Conservation (phyloP, 2,797 vertebrate genomes). For the Gadopsis marmoratus region DNA sequence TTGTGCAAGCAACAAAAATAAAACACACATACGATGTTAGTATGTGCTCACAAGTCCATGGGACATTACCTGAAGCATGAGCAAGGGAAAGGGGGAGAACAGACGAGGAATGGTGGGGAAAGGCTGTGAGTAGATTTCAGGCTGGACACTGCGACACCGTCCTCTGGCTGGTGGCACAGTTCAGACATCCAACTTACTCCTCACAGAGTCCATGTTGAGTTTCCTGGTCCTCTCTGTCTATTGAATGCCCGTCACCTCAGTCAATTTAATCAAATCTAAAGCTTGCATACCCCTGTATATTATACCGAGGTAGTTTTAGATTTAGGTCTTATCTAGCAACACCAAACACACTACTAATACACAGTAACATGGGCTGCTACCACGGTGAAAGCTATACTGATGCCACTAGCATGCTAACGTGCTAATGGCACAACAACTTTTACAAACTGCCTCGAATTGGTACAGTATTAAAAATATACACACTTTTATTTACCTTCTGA, state of each 20-base stretch:
- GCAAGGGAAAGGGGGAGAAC: slow-evolving; percentile 37
- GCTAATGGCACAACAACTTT: not conserved
- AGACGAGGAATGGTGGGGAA: slow-evolving; percentile 17
- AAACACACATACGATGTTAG: not conserved
- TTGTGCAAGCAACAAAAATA: slow-evolving; percentile 10
- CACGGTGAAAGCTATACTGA: not conserved
- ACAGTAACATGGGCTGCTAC: not conserved
- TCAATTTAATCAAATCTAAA: slow-evolving; percentile 1
- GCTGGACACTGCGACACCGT: not conserved
- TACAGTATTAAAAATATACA: not conserved
- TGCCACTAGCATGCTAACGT: too few relatives aligned
- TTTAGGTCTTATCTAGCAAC: not conserved
- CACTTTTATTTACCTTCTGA: not conserved
- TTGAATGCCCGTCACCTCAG: not conserved
- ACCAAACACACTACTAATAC: not conserved
- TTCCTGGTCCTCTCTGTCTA: not conserved
- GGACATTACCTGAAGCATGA: slow-evolving; percentile 37
- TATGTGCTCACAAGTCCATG: slow-evolving; percentile 28
- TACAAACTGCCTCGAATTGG: not conserved
- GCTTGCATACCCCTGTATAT: not conserved
- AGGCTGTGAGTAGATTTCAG: slow-evolving; percentile 25
- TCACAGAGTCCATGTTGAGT: not conserved
- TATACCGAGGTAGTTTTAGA: not conserved
- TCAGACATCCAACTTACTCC: slow-evolving; percentile 4
- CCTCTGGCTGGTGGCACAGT: not conserved